Percentiles rank a stretch among this genome's conserved stretches.
These are phyloP conservation scores for Neria commutata DNA, from an alignment of 2,888 invertebrate genomes.

Conservation along the genomic window DNA sequence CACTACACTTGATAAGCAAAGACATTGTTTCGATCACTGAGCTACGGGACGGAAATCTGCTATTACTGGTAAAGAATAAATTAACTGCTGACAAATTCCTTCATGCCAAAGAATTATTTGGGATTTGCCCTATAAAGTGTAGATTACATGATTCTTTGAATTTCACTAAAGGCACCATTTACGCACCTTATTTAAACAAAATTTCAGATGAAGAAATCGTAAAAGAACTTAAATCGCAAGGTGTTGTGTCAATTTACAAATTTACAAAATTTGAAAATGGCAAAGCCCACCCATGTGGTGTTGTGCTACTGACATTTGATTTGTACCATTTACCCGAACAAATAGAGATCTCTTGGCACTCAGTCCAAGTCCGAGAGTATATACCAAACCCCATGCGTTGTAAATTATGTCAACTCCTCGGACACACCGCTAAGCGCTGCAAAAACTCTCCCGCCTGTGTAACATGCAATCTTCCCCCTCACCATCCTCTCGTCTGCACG, in stretches of 20 bases:
- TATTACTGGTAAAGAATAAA: slow-evolving; percentile 11
- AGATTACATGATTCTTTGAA: slow-evolving; percentile 6
- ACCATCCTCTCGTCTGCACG: slow-evolving; percentile 14
- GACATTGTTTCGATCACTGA: slow-evolving; percentile 1
- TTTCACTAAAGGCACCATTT: slow-evolving; percentile 8
- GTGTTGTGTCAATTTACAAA: slow-evolving; percentile 20
- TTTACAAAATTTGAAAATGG: slow-evolving; percentile 12
- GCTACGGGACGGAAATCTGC: slow-evolving; percentile 10
- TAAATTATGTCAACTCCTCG: slow-evolving; percentile 25
- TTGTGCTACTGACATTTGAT: slow-evolving; percentile 8
- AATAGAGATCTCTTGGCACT: slow-evolving; percentile 22
- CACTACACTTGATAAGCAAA: slow-evolving; percentile 2
- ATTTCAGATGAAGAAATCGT: slow-evolving; percentile 21
- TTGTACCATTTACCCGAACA: slow-evolving; percentile 13
- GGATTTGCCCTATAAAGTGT: neutral
- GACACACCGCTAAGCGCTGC: slow-evolving; percentile 27
- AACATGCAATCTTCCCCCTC: slow-evolving; percentile 22
- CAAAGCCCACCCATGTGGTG: neutral
- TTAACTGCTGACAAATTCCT: slow-evolving; percentile 12
- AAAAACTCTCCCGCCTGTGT: slow-evolving; percentile 16
- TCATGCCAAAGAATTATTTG: too few relatives aligned
- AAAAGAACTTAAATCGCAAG: slow-evolving; percentile 18
- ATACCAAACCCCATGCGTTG: slow-evolving; percentile 29
- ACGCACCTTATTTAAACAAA: slow-evolving; percentile 20
- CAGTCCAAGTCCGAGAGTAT: slow-evolving; percentile 19